phyloP scores from a whole-genome alignment of 2,797 vertebrate genomes.

The Poeciliopsis paucimaculata region DNA sequence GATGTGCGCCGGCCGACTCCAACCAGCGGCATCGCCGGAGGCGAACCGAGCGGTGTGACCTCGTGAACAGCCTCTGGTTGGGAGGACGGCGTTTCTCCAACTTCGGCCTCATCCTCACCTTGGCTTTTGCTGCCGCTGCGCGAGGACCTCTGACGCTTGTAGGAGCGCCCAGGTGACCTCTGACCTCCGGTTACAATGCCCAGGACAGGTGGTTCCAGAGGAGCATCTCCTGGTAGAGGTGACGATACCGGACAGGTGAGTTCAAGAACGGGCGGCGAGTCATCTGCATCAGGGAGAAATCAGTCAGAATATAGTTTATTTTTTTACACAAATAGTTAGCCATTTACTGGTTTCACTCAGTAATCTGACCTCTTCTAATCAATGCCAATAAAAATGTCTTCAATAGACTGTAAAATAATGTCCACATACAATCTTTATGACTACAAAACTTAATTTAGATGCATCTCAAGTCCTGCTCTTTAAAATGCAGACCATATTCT shows the following conservation, averaged over 20 bases:
- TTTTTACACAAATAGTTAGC: not conserved
- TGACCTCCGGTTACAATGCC: slow-evolving; percentile 87
- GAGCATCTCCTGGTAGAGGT: slow-evolving; percentile 88
- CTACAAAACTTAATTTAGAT: not conserved
- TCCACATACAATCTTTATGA: not conserved
- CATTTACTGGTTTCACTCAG: not conserved
- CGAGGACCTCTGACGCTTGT: slow-evolving; percentile 83
- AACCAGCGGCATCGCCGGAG: slow-evolving; percentile 65
- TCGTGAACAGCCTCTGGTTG: slow-evolving; percentile 81
- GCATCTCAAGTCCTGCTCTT: not conserved
- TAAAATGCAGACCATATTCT: not conserved
- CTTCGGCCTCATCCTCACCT: slow-evolving; percentile 78
- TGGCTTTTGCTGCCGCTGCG: slow-evolving; percentile 74
- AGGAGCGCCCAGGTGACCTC: slow-evolving; percentile 82
- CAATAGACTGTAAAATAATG: not conserved
- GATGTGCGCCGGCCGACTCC: slow-evolving; percentile 91
- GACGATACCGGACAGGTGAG: slow-evolving; percentile 91
- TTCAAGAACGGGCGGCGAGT: slow-evolving; percentile 89
- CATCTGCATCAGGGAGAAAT: slow-evolving; percentile 76
- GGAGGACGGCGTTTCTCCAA: slow-evolving; percentile 71
- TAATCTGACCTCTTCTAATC: not conserved
- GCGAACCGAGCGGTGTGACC: slow-evolving; percentile 74
- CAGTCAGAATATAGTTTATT: not conserved
- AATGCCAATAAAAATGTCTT: not conserved
- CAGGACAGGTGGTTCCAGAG: slow-evolving; percentile 89